A percentile compares a stretch with the other conserved stretches of the same genome.
Conservation (phyloP, 2,888 invertebrate species). For the Portevinia maculata region DNA sequence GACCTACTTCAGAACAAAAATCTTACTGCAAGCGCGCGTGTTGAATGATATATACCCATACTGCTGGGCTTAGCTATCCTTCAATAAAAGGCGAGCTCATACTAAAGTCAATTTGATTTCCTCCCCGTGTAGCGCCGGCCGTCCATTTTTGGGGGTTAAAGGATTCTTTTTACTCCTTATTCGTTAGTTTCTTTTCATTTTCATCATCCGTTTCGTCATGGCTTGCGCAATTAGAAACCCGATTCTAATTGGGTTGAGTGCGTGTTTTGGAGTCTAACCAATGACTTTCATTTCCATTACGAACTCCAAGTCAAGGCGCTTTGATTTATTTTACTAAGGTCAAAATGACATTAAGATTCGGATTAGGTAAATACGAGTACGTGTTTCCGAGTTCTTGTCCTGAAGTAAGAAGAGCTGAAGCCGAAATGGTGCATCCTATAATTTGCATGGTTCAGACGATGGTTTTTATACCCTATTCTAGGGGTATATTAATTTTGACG, state of each 20-base stretch:
- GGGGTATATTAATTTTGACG: slow-evolving; percentile 9
- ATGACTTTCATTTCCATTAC: slow-evolving; percentile 16
- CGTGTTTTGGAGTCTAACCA: slow-evolving; percentile 21
- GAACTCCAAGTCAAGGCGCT: slow-evolving; percentile 44
- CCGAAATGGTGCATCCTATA: slow-evolving; percentile 7
- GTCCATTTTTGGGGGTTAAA: slow-evolving; percentile 7
- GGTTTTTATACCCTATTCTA: slow-evolving; percentile 4
- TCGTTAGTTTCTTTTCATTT: slow-evolving; percentile 11
- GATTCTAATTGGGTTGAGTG: slow-evolving; percentile 50
- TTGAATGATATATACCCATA: slow-evolving; percentile 33
- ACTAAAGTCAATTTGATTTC: slow-evolving; percentile 27
- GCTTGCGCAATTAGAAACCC: slow-evolving; percentile 59
- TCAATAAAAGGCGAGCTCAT: not conserved
- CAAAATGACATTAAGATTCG: not conserved
- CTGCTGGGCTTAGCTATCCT: not conserved
- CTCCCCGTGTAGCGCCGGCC: slow-evolving; percentile 1
- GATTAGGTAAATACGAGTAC: not conserved
- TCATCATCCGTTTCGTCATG: slow-evolving; percentile 54
- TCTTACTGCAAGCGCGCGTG: slow-evolving; percentile 51
- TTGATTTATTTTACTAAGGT: slow-evolving; percentile 28
- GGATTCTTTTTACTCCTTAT: slow-evolving; percentile 14
- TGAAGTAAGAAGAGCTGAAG: slow-evolving; percentile 8
- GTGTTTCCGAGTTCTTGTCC: slow-evolving; percentile 32
- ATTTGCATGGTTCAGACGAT: not conserved
- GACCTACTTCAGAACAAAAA: slow-evolving; percentile 69